These are phyloP conservation scores for Dinocampus coccinellae DNA, from an alignment of 2,888 invertebrate genomes.

Conservation along the genomic window DNA sequence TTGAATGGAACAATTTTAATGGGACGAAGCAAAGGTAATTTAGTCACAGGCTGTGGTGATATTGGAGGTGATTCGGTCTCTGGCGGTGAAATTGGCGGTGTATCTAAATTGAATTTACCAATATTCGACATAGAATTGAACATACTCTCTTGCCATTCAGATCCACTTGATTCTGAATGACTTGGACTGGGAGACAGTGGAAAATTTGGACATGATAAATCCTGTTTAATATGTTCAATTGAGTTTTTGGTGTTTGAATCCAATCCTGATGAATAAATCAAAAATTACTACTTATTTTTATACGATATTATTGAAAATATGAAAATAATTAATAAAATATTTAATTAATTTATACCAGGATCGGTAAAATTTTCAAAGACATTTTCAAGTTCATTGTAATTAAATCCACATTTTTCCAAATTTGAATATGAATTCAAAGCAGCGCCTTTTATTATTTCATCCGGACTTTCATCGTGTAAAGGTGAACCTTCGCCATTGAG, in stretches of 20 bases:
- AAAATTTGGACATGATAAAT: constrained; percentile 54
- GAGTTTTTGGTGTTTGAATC: constrained; percentile 30
- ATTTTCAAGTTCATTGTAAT: constrained; percentile 41
- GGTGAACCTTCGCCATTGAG: constrained; percentile 53
- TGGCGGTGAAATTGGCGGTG: constrained; percentile 69
- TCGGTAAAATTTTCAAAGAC: constrained; percentile 41
- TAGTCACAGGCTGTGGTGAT: constrained; percentile 56
- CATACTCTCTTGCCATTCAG: constrained; percentile 52
- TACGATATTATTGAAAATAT: neutral
- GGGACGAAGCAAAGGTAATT: constrained; percentile 42
- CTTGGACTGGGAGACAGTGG: constrained; percentile 59
- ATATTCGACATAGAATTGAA: constrained; percentile 18
- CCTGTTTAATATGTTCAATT: constrained; percentile 52
- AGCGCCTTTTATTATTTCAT: constrained; percentile 55
- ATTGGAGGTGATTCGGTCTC: constrained; percentile 61
- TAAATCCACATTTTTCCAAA: constrained; percentile 48
- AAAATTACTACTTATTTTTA: neutral
- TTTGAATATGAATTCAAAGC: constrained; percentile 44
- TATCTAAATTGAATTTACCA: constrained; percentile 54
- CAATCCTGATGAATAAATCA: constrained; percentile 29
- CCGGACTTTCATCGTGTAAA: constrained; percentile 53
- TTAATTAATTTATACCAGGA: neutral
- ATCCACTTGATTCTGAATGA: constrained; percentile 57
- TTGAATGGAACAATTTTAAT: constrained; percentile 58
- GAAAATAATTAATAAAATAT: neutral